Conservation (phyloP, 2,888 invertebrate species). For the Cephus runcator region DNA sequence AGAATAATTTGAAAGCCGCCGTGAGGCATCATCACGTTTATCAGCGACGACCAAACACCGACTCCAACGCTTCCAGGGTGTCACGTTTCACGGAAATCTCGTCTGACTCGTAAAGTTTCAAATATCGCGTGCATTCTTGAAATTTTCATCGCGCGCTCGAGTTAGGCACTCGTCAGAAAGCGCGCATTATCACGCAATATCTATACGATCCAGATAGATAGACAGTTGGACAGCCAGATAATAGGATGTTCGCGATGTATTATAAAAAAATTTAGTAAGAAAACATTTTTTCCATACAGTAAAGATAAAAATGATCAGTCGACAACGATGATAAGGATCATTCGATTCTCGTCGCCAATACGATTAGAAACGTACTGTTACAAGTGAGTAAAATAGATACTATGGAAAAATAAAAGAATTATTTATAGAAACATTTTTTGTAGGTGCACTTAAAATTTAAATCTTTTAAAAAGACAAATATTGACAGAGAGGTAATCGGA, state of each 20-base stretch:
- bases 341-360: conserved; percentile 16
- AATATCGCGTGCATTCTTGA: background rate
- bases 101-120: background rate
- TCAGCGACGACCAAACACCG: background rate
- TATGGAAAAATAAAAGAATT: background rate
- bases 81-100: background rate
- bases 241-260: background rate
- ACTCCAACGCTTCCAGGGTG: background rate
- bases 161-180: background rate
- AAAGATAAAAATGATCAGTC: conserved; percentile 22
- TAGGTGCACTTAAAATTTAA: no score
- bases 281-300: background rate
- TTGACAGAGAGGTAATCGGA: background rate
- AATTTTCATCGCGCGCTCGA: background rate
- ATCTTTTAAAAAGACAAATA: background rate
- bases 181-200: background rate
- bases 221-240: background rate
- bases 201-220: background rate
- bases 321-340: conserved; percentile 11
- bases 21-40: background rate
- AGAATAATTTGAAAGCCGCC: background rate
- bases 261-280: background rate
- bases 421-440: background rate
- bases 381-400: background rate
- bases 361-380: background rate